phyloP scores from a whole-genome alignment of 2,797 vertebrate genomes.

The Coendou prehensilis region DNA sequence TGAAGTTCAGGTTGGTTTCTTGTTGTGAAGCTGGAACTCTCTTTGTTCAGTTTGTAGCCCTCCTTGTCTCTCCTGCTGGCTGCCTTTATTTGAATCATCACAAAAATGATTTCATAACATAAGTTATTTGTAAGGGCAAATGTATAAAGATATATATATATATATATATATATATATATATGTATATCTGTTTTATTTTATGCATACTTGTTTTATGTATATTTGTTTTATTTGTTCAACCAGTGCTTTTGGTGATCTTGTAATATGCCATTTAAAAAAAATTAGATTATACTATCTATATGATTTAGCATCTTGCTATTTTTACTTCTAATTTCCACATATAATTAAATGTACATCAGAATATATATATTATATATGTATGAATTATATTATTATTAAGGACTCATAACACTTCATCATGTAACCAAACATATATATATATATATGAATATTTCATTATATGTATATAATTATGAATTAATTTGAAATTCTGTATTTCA shows the following conservation, averaged over 20 bases:
- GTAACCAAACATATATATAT: background rate
- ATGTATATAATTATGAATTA: background rate
- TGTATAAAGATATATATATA: background rate
- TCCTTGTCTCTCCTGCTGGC: background rate
- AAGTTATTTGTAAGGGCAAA: background rate
- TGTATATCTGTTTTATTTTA: background rate
- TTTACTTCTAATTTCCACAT: constrained; percentile 21
- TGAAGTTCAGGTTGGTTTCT: background rate
- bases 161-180: background rate
- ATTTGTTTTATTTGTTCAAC: background rate
- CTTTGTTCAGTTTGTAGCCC: background rate
- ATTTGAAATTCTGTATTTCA: background rate
- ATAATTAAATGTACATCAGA: background rate
- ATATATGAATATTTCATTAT: background rate
- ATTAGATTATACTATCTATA: background rate
- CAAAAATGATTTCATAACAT: background rate
- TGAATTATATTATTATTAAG: background rate
- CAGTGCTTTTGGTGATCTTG: background rate
- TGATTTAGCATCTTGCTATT: background rate
- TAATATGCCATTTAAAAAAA: background rate
- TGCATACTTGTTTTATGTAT: background rate
- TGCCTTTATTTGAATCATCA: background rate
- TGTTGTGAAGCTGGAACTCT: background rate
- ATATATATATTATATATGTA: background rate
- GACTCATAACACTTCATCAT: background rate